A percentile compares a stretch with the other conserved stretches of the same genome.
Conservation (phyloP, 2,888 invertebrate species). For the Lycaena phlaeas region DNA sequence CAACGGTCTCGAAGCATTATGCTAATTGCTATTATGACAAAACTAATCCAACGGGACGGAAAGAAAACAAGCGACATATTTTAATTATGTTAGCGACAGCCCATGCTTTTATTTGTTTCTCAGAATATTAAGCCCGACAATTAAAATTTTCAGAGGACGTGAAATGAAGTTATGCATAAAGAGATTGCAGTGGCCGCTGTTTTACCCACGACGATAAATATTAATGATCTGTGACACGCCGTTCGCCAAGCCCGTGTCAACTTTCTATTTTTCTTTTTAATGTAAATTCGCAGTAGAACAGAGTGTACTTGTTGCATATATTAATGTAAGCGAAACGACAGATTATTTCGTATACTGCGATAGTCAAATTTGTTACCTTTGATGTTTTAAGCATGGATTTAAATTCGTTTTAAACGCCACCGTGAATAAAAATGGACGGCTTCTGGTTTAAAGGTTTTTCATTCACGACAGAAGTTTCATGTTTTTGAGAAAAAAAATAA, state of each 20-base stretch:
- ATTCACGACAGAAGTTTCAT: too few relatives aligned
- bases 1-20: neutral
- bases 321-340: conserved; percentile 16
- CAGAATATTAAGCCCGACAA: conserved; percentile 39
- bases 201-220: conserved; percentile 54
- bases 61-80: conserved; percentile 7
- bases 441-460: too few relatives aligned
- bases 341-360: conserved; percentile 13
- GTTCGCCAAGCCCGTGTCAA: conserved; percentile 35
- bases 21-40: conserved; percentile 8
- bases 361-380: conserved; percentile 6
- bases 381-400: conserved; percentile 2
- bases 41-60: neutral
- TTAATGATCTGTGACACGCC: conserved; percentile 64
- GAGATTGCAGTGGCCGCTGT: conserved; percentile 46
- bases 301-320: conserved; percentile 44
- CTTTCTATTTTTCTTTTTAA: conserved; percentile 55
- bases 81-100: conserved; percentile 3
- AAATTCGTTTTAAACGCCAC: neutral
- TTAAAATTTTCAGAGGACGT: conserved; percentile 50
- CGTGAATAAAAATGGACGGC: neutral
- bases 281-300: conserved; percentile 42
- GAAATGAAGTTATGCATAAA: conserved; percentile 56
- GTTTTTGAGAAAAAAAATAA: too few relatives aligned
- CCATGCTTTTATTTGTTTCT: neutral